Evolutionary conservation across 2,113 vertebrate genomes (phyloP).

Genomic region (Cyprinodon variegatus): DNA sequence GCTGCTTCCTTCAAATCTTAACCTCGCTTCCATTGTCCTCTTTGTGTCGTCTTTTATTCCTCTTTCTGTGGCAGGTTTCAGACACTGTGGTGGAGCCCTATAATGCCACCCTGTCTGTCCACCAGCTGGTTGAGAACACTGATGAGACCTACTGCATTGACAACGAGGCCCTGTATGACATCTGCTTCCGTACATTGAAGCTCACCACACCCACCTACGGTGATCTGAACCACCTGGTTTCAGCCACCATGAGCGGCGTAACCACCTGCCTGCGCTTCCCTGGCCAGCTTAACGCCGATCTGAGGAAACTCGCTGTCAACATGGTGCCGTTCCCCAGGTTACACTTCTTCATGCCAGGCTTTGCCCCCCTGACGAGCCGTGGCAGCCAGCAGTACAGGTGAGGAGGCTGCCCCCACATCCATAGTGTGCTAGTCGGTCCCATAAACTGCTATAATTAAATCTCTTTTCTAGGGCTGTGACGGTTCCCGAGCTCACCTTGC

Average conservation of each 20-base stretch:
- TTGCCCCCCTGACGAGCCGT: constrained; percentile 64
- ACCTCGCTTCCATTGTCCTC: not conserved
- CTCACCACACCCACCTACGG: constrained; percentile 20
- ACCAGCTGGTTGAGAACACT: constrained; percentile 71
- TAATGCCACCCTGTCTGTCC: constrained; percentile 68
- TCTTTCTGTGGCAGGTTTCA: constrained; percentile 45
- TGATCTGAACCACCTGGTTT: constrained; percentile 91
- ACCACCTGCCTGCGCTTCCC: constrained; percentile 91
- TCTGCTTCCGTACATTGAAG: constrained; percentile 69
- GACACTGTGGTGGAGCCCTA: constrained; percentile 71
- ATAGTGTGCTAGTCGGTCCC: no score
- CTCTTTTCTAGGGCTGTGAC: not conserved
- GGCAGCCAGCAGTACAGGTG: constrained; percentile 70
- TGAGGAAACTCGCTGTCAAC: constrained; percentile 87
- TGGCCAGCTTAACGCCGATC: constrained; percentile 89
- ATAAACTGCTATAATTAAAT: not conserved
- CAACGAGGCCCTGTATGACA: constrained; percentile 71
- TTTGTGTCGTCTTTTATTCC: no score
- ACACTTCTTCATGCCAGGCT: constrained; percentile 73
- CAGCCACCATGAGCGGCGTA: constrained; percentile 91
- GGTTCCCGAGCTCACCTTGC: constrained; percentile 75
- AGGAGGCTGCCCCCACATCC: not conserved
- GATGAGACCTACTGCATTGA: constrained; percentile 73
- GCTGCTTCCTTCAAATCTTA: not conserved
- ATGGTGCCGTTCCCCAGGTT: constrained; percentile 71